Evolutionary conservation across 2,888 invertebrate genomes (phyloP), one percentile per base, ranked within the genome.

Genomic region (Axea sp.): DNA sequence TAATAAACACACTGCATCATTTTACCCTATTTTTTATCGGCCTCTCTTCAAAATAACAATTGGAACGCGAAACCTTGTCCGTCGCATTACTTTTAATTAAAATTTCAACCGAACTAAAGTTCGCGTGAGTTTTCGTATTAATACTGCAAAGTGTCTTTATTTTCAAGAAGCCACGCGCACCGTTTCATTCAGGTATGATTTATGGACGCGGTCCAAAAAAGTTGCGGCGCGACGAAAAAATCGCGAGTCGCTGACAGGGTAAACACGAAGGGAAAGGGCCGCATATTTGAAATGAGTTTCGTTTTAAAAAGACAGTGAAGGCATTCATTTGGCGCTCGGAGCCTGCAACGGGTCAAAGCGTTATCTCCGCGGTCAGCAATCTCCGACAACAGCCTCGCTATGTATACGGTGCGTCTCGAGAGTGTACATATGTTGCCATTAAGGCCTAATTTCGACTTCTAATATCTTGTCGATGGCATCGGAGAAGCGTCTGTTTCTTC

Each of bases 341-440:
- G 78, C 79, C 79, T 80, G 83, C 82, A 85, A 86, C 85, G 86
- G 86, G 86, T 87, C 86, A 86, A 80, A 83, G 83, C 84, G 83
- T 86, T 87, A 87, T 87, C 86, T 86, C 83, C 80, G 84, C 87
- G 86, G 86, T 87, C 86, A 86, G 83, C 83, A 83, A 83, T 82
- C 84, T 76, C 81, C 82, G 82, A 86, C 85, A 85, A 85, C 83
- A 78, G 77, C 78, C 81, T 82, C 77, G 81, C 82, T 83, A 81
- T 81, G 79, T 78, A 65, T 49, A 57, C 31, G 39, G 43, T 55
- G 33, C 55, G 59, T 17, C 28, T 67, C 59, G 60, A 60, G 45
- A 41, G 33, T 47, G 35, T 65, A 51, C 41, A 73, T 45, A 35
- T 64, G 67, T 47, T 72, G 64, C 69, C 45, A 74, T 78, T 80